These are phyloP conservation scores for Drosophila mercatorum DNA, from an alignment of 2,888 invertebrate genomes.

Conservation along the genomic window DNA sequence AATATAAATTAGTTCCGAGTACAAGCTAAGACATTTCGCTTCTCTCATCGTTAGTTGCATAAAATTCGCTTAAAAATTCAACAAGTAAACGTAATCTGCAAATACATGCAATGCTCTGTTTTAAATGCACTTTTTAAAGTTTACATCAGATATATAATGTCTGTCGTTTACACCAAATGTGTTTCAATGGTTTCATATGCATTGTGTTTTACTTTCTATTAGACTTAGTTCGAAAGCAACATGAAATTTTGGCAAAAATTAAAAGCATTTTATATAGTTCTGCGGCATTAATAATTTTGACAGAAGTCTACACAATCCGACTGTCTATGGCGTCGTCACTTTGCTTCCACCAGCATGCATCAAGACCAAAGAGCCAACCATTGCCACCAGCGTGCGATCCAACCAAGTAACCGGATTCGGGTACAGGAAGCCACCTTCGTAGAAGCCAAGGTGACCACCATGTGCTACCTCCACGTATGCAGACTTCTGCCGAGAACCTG, in stretches of 20 bases:
- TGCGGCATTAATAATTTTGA: conserved; percentile 31
- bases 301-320: not conserved
- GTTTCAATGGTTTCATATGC: conserved; percentile 29
- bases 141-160: conserved; percentile 61
- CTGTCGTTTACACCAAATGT: conserved; percentile 43
- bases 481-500: conserved; percentile 88
- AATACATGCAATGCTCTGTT: conserved; percentile 52
- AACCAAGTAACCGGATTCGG: conserved; percentile 97
- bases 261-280: conserved; percentile 40
- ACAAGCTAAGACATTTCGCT: conserved; percentile 36
- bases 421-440: conserved; percentile 94
- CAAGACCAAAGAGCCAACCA: conserved; percentile 89
- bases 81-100: conserved; percentile 31
- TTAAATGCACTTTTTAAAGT: conserved; percentile 74
- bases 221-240: conserved; percentile 53
- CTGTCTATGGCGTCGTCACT: conserved; percentile 43
- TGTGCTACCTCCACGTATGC: conserved; percentile 93
- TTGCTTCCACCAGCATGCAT: conserved; percentile 76
- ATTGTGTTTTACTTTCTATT: conserved; percentile 43
- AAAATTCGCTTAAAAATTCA: conserved; percentile 32
- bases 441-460: conserved; percentile 97
- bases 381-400: conserved; percentile 93
- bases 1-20: conserved; percentile 4
- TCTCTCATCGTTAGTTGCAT: conserved; percentile 4
- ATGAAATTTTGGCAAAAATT: conserved; percentile 65